Evolutionary conservation across 92 coral and sea anemone genomes (phyloP).

Genomic region (Umimayanthus chanpuru): DNA sequence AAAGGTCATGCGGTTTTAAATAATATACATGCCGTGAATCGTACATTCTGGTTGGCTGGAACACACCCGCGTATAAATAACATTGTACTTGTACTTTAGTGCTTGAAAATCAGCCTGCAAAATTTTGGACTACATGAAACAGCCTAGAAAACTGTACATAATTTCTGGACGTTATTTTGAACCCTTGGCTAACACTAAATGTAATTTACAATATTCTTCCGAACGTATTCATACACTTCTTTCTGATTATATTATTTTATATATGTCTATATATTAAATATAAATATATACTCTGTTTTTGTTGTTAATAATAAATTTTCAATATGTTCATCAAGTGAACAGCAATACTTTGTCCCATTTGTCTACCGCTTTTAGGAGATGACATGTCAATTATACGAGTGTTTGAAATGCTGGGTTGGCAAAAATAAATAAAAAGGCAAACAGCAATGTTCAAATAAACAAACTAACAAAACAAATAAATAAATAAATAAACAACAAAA

Average conservation of each 20-base stretch:
- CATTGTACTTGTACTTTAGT: too few relatives aligned
- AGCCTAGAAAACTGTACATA: too few relatives aligned
- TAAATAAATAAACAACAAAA: too few relatives aligned
- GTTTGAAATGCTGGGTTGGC: not conserved
- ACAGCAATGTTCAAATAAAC: not conserved
- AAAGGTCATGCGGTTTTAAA: too few relatives aligned
- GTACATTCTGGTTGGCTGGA: too few relatives aligned
- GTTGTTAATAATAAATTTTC: not conserved
- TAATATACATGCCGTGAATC: too few relatives aligned
- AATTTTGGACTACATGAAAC: too few relatives aligned
- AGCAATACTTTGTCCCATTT: not conserved
- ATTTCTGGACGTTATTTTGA: too few relatives aligned
- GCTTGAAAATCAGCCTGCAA: too few relatives aligned
- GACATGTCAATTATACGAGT: not conserved
- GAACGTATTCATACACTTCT: not conserved
- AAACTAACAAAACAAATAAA: not conserved
- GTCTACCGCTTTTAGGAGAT: too few relatives aligned
- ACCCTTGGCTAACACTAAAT: not conserved
- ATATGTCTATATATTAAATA: not conserved
- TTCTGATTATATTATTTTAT: not conserved
- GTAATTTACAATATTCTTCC: not conserved
- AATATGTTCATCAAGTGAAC: not conserved
- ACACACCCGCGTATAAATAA: too few relatives aligned
- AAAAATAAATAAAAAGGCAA: not conserved
- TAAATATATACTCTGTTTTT: slow-evolving; percentile 7